Evolutionary conservation across 2,797 vertebrate species (phyloP).

Genomic region (Cercopithecus hamlyni): DNA sequence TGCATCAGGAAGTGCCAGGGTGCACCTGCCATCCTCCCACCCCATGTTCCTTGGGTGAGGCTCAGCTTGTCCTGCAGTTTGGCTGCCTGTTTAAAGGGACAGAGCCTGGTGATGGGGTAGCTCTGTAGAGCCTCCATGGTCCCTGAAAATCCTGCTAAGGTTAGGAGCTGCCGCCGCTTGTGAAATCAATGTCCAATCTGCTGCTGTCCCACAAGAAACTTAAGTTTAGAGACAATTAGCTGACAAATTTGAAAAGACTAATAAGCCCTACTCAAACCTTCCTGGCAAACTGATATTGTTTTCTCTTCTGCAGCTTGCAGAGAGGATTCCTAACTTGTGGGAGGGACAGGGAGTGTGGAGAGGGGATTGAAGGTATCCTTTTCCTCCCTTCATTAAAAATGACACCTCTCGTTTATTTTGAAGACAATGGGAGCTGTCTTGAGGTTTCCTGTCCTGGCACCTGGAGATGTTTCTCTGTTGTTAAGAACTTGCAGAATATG

Average conservation of each 20-base stretch:
- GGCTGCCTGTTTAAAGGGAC: neutral
- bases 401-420: constrained; percentile 51
- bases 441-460: constrained; percentile 36
- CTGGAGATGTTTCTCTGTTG: constrained; percentile 44
- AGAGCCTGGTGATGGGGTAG: no score
- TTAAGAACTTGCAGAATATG: constrained; percentile 66
- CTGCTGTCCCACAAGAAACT: fast-evolving
- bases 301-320: neutral
- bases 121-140: fast-evolving
- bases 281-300: neutral
- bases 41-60: fast-evolving
- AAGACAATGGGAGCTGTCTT: constrained; percentile 27
- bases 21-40: fast-evolving
- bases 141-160: fast-evolving
- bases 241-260: neutral
- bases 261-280: neutral
- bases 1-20: fast-evolving
- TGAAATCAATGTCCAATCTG: fast-evolving
- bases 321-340: neutral
- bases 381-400: constrained; percentile 44
- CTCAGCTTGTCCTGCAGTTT: fast-evolving
- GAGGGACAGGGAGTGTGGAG: neutral
- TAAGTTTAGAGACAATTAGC: neutral
- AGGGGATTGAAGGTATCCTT: neutral
- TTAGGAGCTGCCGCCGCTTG: fast-evolving